Base-by-base conservation (phyloP, 92 coral and sea anemone genomes). In the Epizoanthus fatuus region DNA sequence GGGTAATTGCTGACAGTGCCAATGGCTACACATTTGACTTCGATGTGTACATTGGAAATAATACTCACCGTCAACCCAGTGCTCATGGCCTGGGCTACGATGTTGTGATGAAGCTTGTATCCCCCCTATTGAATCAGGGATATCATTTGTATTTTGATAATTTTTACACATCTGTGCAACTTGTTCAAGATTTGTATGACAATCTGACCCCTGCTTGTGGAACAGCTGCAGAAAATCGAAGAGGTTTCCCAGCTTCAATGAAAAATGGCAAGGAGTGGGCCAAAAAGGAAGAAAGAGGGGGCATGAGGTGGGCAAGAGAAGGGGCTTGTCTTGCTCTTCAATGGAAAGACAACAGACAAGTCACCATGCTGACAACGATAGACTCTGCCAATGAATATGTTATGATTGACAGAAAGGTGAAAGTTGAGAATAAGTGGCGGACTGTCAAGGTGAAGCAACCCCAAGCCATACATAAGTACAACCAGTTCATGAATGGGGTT, bases 21-120 rank as follows among this genome's bases (percentile, higher is more conserved):
- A 91, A 84, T 72, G 92, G 94, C 45, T 94, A 94, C 56, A 93
- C 96, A 9, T 25, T 16, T 32, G 87, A 90, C 49, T 90, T 90
- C 63, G 81, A 86, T 42, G 63, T 91, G 4, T 86, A 86, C 66
- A 76, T 83, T 37, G 97, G 97, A 2, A 88, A 60, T 59, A 84
- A 54, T 10, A 90, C 90, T 15, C 78, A 88, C 2, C 15, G 69
- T 22, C 52, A 80, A 12, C 64, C 77, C 39, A 81, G 81, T 56
- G 63, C 19, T 14, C 45, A 93, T 87, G 91, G 94, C 14, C 85
- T 91, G 9, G 93, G 89, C 3, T 93, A 90, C 77, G 92, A 89
- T 81, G 86, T 88, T 0, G 94, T 93, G 9, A 93, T 90, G 92
- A 75, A 84, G 52, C 76, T 93, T 3, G 66, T 72, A 68, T 11